Conservation (phyloP, 2,888 invertebrate species). For the Sacculina carcini region DNA sequence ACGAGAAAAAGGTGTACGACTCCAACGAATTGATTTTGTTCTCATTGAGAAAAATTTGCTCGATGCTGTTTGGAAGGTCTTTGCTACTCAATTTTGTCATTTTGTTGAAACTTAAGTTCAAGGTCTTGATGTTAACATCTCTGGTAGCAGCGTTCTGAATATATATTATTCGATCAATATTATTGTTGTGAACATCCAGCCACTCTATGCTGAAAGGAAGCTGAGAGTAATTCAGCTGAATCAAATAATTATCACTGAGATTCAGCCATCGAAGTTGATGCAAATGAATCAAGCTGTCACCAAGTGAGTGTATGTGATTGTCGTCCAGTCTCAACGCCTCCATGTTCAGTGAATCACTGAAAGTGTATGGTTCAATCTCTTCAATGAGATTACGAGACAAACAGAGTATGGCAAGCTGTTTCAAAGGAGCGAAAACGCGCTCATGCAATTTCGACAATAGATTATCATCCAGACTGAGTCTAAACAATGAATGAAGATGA, state of each 20-base stretch:
- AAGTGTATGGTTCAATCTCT: conserved; percentile 45
- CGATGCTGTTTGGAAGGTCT: conserved; percentile 55
- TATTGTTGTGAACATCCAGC: conserved; percentile 60
- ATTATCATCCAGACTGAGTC: conserved; percentile 58
- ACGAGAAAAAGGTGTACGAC: conserved; percentile 66
- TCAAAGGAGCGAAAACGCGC: conserved; percentile 50
- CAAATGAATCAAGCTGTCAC: conserved; percentile 47
- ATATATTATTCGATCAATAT: conserved; percentile 54
- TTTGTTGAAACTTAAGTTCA: conserved; percentile 56
- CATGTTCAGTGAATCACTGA: conserved; percentile 43
- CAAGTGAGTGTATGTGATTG: conserved; percentile 49
- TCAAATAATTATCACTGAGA: conserved; percentile 56
- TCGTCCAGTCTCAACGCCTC: conserved; percentile 56
- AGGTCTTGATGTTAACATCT: conserved; percentile 43
- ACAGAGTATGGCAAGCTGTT: conserved; percentile 50
- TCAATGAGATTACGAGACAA: conserved; percentile 57
- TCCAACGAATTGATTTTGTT: conserved; percentile 56
- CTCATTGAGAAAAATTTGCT: conserved; percentile 47
- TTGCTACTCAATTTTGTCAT: conserved; percentile 53
- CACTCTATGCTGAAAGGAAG: conserved; percentile 61
- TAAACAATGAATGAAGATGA: too few species aligned
- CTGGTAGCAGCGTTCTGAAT: conserved; percentile 36
- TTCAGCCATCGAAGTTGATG: conserved; percentile 60
- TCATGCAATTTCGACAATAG: conserved; percentile 49
- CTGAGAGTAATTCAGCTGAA: conserved; percentile 58